Base-by-base conservation (phyloP, 2,113 vertebrate genomes). In the Cheilinus undulatus region DNA sequence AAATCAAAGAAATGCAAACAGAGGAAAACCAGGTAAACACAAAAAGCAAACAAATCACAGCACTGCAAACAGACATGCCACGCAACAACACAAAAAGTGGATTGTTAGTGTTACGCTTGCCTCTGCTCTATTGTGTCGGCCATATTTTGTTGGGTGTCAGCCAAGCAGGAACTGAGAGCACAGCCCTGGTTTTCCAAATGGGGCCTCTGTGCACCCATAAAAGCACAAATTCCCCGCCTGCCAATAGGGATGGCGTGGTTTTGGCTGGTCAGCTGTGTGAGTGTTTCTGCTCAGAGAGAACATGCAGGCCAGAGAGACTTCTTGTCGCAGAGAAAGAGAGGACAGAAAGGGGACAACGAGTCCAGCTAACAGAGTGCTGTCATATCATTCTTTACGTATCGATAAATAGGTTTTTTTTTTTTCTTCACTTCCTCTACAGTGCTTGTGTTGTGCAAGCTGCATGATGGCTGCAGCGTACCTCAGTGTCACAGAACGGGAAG, bases 151-250 rank as follows among this genome's bases (percentile, higher is more conserved):
- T 46, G 52, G 43, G 19, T 46, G 45, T 50, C 7, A 36, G 58
- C 69, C 79, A 59, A 67, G n/a, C 45, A 75, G 82, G 79, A 87
- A 88, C 14, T 59, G 58, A 69, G 49, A 76, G 43, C 43, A 36
- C 52, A 36, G 52, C 54, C 24, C 14, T 0, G 38, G 34, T 59
- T 70, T 45, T 23, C 62, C 32, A 57, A 68, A 68, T 13, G 15
- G 79, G 76, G 80, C 84, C 85, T 76, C 73, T 9, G 61, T 48
- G 63, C 36, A 64, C 58, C 48, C 50, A 67, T 78, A 78, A 79
- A 87, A 90, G 65, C 42, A 51, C 64, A 79, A 70, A 78, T 77
- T 78, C 84, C 68, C 72, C 19, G 67, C 46, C 64, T 69, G 78
- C 51, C 61, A 62, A 17, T 17, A 34, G 20, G 34, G 50, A n/a